A percentile compares a stretch with the other conserved stretches of the same genome.
phyloP scores from a whole-genome alignment of 2,113 vertebrate species.

The Seriola aureovittata region DNA sequence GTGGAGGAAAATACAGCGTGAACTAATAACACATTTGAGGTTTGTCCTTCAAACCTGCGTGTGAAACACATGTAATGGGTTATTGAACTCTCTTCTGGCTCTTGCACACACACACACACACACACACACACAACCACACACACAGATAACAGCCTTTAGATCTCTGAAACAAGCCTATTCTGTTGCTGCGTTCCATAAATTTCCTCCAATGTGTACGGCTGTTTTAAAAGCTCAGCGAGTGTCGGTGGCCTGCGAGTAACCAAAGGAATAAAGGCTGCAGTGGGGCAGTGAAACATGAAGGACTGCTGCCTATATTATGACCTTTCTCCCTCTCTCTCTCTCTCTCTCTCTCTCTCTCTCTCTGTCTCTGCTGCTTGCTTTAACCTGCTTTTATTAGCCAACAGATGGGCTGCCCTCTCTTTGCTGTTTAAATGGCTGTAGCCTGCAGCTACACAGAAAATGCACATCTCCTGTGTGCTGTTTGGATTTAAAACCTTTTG shows the following conservation, averaged over 20 bases:
- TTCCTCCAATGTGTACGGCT: slow-evolving; percentile 23
- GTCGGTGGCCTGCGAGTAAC: slow-evolving; percentile 33
- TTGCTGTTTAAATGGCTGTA: slow-evolving; percentile 64
- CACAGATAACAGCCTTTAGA: slow-evolving; percentile 26
- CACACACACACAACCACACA: neutral
- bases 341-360: slow-evolving; percentile 8
- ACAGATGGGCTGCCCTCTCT: slow-evolving; percentile 75
- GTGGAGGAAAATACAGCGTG: slow-evolving; percentile 18
- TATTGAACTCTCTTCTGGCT: slow-evolving; percentile 33
- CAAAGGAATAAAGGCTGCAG: slow-evolving; percentile 50
- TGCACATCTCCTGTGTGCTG: slow-evolving; percentile 61
- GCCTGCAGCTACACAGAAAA: slow-evolving; percentile 63
- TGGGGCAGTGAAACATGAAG: slow-evolving; percentile 67
- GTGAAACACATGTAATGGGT: slow-evolving; percentile 46
- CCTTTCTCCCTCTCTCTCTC: slow-evolving; percentile 15
- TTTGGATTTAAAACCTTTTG: slow-evolving; percentile 53
- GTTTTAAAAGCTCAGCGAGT: slow-evolving; percentile 62
- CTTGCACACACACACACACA: neutral
- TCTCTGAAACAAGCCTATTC: slow-evolving; percentile 38
- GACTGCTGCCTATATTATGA: slow-evolving; percentile 53
- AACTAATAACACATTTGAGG: slow-evolving; percentile 30
- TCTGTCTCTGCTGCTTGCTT: slow-evolving; percentile 40
- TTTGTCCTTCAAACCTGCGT: slow-evolving; percentile 28
- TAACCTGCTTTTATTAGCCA: slow-evolving; percentile 67
- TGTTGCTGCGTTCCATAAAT: slow-evolving; percentile 43